Evolutionary conservation across 2,113 vertebrate genomes (phyloP).

Genomic region (Ammodytes marinus): DNA sequence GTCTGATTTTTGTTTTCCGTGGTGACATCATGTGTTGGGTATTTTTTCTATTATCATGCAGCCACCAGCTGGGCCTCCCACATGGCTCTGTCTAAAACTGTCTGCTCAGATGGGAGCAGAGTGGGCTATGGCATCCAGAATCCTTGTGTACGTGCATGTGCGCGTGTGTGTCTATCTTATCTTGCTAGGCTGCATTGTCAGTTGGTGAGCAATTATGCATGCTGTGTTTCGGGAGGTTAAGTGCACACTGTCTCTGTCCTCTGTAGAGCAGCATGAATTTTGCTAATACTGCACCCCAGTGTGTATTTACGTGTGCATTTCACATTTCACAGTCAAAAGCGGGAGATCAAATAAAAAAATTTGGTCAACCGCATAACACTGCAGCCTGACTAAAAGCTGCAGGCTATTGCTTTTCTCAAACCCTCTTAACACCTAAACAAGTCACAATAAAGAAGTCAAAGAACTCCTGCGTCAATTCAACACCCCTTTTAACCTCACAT

Average conservation of each 20-base stretch:
- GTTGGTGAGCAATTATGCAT: constrained; percentile 71
- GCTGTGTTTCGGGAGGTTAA: constrained; percentile 63
- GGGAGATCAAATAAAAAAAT: constrained; percentile 61
- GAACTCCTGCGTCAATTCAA: constrained; percentile 7
- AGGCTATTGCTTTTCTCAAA: constrained; percentile 68
- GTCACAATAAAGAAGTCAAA: constrained; percentile 31
- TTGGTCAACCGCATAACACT: constrained; percentile 33
- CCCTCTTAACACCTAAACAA: constrained; percentile 49
- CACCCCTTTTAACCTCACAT: background rate
- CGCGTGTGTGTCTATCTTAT: constrained; percentile 10
- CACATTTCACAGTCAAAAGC: constrained; percentile 59
- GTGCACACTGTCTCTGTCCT: constrained; percentile 41
- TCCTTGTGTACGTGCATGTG: constrained; percentile 12
- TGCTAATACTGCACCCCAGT: constrained; percentile 10
- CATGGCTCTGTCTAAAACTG: constrained; percentile 31
- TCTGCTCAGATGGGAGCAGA: constrained; percentile 41
- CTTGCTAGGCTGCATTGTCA: constrained; percentile 57
- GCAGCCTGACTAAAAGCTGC: constrained; percentile 42
- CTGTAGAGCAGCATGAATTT: constrained; percentile 50
- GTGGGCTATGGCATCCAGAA: constrained; percentile 1
- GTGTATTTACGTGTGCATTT: constrained; percentile 50
- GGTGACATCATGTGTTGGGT: constrained; percentile 33
- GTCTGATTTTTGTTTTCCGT: constrained; percentile 4
- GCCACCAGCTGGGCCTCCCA: constrained; percentile 51
- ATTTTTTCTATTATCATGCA: constrained; percentile 30